Base-by-base conservation (phyloP, 2,888 invertebrate genomes). In the Ophioninae sp. region DNA sequence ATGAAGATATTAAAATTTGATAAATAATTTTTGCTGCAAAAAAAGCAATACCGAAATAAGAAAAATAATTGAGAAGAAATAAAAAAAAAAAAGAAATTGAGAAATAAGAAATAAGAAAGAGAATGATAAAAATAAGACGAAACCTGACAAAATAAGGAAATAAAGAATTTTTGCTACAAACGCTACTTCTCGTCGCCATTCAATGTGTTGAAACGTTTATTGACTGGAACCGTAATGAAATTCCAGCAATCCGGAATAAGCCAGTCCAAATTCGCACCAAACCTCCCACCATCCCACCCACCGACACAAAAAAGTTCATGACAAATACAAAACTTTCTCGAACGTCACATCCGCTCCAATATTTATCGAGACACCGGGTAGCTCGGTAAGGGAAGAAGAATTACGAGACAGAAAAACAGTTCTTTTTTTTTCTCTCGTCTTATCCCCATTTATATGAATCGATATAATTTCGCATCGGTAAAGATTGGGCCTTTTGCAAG, bases 401-500 rank as follows among this genome's bases (percentile, higher is more conserved):
- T 37, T 17, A 50, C 61, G 68, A 30, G 61, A 65, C 37, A 6
- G 56, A 56, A 72, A 21, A 64, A 56, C 61, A 20, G 23, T n/a
- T 30, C 30, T 21, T 30, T 44, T 69, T 41, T 41, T 41, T 6
- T 17, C 20, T 13, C n/a, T n/a, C 69, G 50, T 65, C 39, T 57
- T 21, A 41, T 62, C 37, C 7, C 13, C n/a, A 8, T 37, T 5
- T 73, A 79, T 65, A 41, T 72, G 61, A 57, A 65, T 50, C 50
- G 50, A 50, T 50, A 50, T 50, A 79, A 65, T 65, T 72, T 72
- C 65, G 17, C 61, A 41, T 79, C 67, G 79, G 64, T 56, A 17
- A 56, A 37, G 41, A 73, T 73, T 73, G 44, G 21, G 13, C 6
- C 21, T 44, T 73, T 44, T 62, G 59, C 65, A 61, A 39, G 59